Percentiles rank a stretch among this genome's conserved stretches.
Evolutionary conservation across 2,797 vertebrate species (phyloP).

Genomic region (Staurois parvus): DNA sequence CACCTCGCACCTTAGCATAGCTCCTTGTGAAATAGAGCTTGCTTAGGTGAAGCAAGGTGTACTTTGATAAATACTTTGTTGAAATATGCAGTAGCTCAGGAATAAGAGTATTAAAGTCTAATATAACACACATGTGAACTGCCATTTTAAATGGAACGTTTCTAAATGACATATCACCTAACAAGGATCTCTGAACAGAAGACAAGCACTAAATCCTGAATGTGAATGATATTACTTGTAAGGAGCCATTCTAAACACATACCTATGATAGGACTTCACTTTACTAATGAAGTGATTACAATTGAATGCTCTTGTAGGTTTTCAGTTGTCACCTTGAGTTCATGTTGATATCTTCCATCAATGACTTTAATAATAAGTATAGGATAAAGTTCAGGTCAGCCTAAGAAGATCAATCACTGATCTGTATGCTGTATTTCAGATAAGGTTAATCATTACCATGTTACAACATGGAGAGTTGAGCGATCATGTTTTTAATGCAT

Average conservation of each 20-base stretch:
- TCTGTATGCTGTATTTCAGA: neutral
- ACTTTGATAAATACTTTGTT: too few species aligned
- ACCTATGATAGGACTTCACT: neutral
- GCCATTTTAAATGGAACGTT: neutral
- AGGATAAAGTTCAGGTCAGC: conserved; percentile 37
- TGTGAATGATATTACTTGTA: neutral
- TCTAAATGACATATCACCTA: neutral
- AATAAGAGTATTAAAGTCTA: neutral
- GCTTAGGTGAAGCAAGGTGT: neutral
- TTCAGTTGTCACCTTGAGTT: conserved; percentile 40
- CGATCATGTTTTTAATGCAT: conserved; percentile 31
- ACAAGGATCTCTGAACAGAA: neutral
- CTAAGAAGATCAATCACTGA: conserved; percentile 38
- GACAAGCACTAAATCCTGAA: neutral
- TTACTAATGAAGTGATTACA: neutral
- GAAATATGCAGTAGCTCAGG: neutral
- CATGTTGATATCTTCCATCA: conserved; percentile 37
- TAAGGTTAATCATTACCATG: conserved; percentile 33
- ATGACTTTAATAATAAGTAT: conserved; percentile 21
- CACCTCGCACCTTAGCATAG: too few species aligned
- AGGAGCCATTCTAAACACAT: neutral
- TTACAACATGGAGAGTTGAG: conserved; percentile 19
- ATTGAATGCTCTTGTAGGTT: neutral
- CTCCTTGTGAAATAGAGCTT: too few species aligned
- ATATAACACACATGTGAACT: neutral